These are phyloP conservation scores for Philopotamus ludificatus DNA, from an alignment of 1,140 invertebrate genomes.

Conservation along the genomic window DNA sequence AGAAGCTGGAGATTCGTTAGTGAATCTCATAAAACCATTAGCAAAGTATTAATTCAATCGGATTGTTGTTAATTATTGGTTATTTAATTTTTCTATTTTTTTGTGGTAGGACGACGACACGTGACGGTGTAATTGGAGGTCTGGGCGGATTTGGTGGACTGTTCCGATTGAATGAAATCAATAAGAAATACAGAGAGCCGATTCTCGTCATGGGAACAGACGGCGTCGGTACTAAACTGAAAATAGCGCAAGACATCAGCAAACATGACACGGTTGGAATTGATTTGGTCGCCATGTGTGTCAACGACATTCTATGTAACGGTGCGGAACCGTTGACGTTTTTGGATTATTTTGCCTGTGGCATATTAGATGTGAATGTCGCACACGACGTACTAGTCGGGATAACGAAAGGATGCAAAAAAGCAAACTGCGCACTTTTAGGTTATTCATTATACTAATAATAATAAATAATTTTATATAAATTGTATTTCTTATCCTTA, in stretches of 20 bases:
- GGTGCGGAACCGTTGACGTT: slow-evolving; percentile 93
- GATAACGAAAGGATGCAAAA: slow-evolving; percentile 78
- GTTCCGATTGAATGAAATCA: slow-evolving; percentile 61
- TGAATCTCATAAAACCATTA: slow-evolving; percentile 79
- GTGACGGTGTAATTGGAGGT: slow-evolving; percentile 69
- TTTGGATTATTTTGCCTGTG: slow-evolving; percentile 93
- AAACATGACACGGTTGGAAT: slow-evolving; percentile 84
- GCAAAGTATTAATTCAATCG: slow-evolving; percentile 50
- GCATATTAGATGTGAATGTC: slow-evolving; percentile 69
- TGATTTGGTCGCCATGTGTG: slow-evolving; percentile 98
- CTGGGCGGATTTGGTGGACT: slow-evolving; percentile 89
- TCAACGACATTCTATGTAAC: slow-evolving; percentile 94
- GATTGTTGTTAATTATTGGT: background rate
- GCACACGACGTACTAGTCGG: slow-evolving; percentile 77
- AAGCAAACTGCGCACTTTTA: slow-evolving; percentile 83
- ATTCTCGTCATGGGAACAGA: slow-evolving; percentile 92
- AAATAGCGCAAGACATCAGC: slow-evolving; percentile 80
- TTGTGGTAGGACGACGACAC: slow-evolving; percentile 57
- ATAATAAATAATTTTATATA: slow-evolving; percentile 2
- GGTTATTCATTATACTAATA: slow-evolving; percentile 55
- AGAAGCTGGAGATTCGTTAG: slow-evolving; percentile 77
- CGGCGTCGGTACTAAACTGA: slow-evolving; percentile 96
- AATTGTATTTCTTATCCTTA: background rate
- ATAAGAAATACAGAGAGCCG: slow-evolving; percentile 66
- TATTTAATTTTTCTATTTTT: background rate